Evolutionary conservation across 2,888 invertebrate genomes (phyloP), one percentile per base, ranked within the genome.

Genomic region (Eudemis profundana): DNA sequence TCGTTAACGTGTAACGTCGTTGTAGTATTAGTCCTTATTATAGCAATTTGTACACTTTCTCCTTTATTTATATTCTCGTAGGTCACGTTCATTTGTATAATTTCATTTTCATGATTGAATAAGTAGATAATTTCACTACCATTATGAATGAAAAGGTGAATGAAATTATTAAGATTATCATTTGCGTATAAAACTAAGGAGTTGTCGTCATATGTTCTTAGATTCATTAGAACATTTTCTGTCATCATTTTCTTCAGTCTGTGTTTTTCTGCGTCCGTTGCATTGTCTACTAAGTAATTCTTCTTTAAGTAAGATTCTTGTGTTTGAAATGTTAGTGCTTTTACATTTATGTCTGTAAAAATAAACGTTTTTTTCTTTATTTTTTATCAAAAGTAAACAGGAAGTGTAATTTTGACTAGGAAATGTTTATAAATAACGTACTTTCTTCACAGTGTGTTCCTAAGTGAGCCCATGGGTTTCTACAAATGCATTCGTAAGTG

Each of bases 161-260:
- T 95, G 83, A 98, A 98, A 85, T 98, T 98, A 82, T 98, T 98
- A 66, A 97, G 92, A 83, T 98, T 96, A 84, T 98, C 98, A 80
- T 98, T 97, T 33, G 97, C 97, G 79, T 98, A 98, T 5, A 98
- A 90, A 15, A 98, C 95, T 74, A 98, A 86, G 0, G 97, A 95
- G 71, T 96, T 94, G 40, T 94, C 93, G 75, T 96, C 96, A 80
- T 97, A 97, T 0, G 98, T 98, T 74, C 98, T 93, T 67, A 98
- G 92, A 86, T 98, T 98, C 81, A 98, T 94, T n/a, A 98, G 92
- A 62, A 98, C 94, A 75, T 96, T 95, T 82, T 97, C 95, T 10
- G 94, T 93, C 75, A 98, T 94, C 85, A 98, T 96, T 74, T 94
- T 95, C 83, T 95, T 95, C 14, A 96, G 89, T 49, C 94, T 93